These are phyloP conservation scores for Heliothis virescens DNA, from an alignment of 1,140 invertebrate species.

Conservation along the genomic window DNA sequence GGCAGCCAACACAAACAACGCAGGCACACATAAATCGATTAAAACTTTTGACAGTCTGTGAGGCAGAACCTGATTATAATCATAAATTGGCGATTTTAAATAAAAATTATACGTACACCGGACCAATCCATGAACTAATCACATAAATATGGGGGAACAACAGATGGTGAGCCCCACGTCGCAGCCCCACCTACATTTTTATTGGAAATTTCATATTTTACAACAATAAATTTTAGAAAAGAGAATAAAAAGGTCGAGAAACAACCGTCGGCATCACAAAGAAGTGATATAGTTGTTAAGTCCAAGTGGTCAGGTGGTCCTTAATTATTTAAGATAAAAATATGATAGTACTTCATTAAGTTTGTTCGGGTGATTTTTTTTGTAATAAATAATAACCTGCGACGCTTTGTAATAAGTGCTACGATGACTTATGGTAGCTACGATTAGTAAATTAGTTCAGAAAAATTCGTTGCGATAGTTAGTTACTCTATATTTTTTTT, in stretches of 20 bases:
- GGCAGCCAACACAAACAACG: constrained; percentile 38
- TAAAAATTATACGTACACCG: constrained; percentile 77
- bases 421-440: constrained; percentile 53
- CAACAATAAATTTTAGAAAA: constrained; percentile 79
- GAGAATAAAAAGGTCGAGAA: constrained; percentile 67
- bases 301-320: constrained; percentile 73
- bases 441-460: background rate
- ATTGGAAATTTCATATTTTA: constrained; percentile 72
- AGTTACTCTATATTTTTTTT: background rate
- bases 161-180: constrained; percentile 71
- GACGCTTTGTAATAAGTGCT: constrained; percentile 58
- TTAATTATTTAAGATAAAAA: constrained; percentile 83
- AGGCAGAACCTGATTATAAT: constrained; percentile 64
- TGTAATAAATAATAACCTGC: constrained; percentile 71
- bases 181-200: constrained; percentile 49
- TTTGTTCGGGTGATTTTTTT: constrained; percentile 63
- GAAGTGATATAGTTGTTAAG: constrained; percentile 77
- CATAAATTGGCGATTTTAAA: constrained; percentile 82
- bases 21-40: constrained; percentile 47
- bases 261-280: constrained; percentile 78
- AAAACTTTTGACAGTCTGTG: constrained; percentile 46
- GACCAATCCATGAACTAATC: constrained; percentile 77
- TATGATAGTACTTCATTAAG: constrained; percentile 82
- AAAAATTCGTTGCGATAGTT: constrained; percentile 24
- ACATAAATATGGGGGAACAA: constrained; percentile 80